Evolutionary conservation across 2,797 vertebrate genomes (phyloP), one percentile per base, ranked within the genome.

Genomic region (Phoebastria nigripes): DNA sequence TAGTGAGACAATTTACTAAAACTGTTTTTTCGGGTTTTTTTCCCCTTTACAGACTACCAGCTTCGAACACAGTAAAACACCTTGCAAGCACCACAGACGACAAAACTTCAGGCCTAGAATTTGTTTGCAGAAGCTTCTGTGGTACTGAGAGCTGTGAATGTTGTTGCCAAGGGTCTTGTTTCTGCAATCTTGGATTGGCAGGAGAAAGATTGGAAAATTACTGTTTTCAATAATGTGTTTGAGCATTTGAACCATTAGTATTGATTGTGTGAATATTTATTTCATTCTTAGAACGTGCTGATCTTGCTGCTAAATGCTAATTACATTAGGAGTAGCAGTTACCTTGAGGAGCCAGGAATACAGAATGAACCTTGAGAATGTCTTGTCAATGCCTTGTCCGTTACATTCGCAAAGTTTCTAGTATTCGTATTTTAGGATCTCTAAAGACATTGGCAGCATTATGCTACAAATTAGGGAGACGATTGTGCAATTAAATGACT

Each of bases 61-160:
- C 97, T 98, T 26, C 93, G 97, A 71, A 98, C 97, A 3, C 97
- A 98, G 71, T 98, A 96, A 61, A 63, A 21, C 85, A 29, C 49
- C 51, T 61, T 12, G 0, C n/a, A 15, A 22, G 71, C 76, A 33
- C 83, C 91, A 86, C 88, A 84, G 93, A 46, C 35, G 4, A 54
- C 42, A 61, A 58, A 78, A 72, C 87, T 91, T 78, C 87, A 76
- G 84, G 81, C 92, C 88, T 91, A 21, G 70, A 82, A 91, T 93
- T 90, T 56, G 54, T 92, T 83, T 92, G 76, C 87, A 76, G 95
- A 78, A 82, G 62, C 73, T 86, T 94, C 95, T 96, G 96, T 95
- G 89, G 92, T 92, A 76, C 85, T 54, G 58, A 91, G 94, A 92
- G 72, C 90, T 91, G 91, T 77, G 92, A 90, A 90, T 59, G 65